Base-by-base conservation (phyloP, 1,140 invertebrate genomes). In the Portunus trituberculatus region DNA sequence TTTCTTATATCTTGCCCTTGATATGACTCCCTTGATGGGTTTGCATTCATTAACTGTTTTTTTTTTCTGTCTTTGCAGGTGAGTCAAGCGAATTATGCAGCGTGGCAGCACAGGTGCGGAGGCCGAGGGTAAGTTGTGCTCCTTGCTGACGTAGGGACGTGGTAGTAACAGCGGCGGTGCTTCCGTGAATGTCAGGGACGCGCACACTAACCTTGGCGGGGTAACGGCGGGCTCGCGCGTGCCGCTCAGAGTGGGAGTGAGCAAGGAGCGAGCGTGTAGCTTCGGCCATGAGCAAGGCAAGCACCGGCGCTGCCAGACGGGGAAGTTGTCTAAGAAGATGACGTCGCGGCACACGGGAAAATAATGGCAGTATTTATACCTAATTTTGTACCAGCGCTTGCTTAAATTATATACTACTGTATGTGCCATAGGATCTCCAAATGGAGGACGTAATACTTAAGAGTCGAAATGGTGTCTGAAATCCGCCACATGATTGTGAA, bases 141-240 rank as follows among this genome's bases (percentile, higher is more conserved):
- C 20, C 12, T n/a, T 76, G 67, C 16, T 76, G 67, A 25, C 67
- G 67, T 8, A n/a, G 25, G 67, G 20, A 25, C 67, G 67, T 25
- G 67, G 67, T 7, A 25, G 67, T 76, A 76, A 76, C 67, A 76
- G n/a, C 67, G 25, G n/a, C 0, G 67, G 67, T 76, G 67, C 67
- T n/a, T 76, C 67, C 67, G 67, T 76, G 67, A 76, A 76, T 76
- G 67, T 76, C 67, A 76, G 67, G 67, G 67, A 76, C 67, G 67
- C 67, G 20, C 67, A 76, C 67, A n/a, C 67, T 76, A 76, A 76
- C 67, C 67, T 76, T 76, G 67, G 67, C 67, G 67, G 67, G 67
- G 67, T 76, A 76, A 76, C 67, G 67, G 67, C 16, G 67, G 67
- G 67, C 20, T 76, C 67, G 67, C 67, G 67, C 67, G 67, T 76